phyloP scores from a whole-genome alignment of 2,888 invertebrate genomes.

The Trichogramma evanescens region DNA sequence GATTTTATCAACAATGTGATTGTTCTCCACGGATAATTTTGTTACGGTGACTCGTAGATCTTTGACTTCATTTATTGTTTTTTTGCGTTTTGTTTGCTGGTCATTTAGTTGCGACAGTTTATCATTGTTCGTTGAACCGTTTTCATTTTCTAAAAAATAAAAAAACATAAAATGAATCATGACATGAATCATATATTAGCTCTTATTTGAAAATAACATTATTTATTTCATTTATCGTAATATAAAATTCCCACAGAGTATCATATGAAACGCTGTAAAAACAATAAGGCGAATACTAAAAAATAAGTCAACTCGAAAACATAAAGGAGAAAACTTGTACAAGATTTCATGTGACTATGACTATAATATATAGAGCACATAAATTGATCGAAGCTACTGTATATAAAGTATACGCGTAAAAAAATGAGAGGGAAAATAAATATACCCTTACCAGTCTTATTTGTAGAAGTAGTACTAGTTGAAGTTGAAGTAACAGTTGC shows the following conservation, averaged over 20 bases:
- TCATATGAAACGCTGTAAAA: too few species aligned
- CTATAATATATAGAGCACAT: too few species aligned
- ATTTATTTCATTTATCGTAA: too few species aligned
- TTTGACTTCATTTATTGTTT: conserved; percentile 38
- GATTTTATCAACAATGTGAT: conserved; percentile 43
- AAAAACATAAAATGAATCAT: background rate
- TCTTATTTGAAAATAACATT: background rate
- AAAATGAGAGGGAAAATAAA: too few species aligned
- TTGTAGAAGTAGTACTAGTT: background rate
- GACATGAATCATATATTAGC: background rate
- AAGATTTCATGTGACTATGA: too few species aligned
- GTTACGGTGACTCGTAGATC: conserved; percentile 44
- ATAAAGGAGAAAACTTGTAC: too few species aligned
- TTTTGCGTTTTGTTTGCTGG: conserved; percentile 39
- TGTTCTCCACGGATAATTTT: conserved; percentile 33
- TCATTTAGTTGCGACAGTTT: conserved; percentile 36
- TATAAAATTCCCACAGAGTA: too few species aligned
- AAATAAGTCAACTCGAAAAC: too few species aligned
- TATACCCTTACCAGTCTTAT: conserved; percentile 19
- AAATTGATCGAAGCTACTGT: too few species aligned
- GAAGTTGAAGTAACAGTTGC: background rate
- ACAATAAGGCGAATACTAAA: too few species aligned
- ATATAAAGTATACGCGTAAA: too few species aligned
- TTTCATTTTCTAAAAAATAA: conserved; percentile 20
- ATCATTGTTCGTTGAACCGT: conserved; percentile 24